These are phyloP conservation scores for Andrena hattorfiana DNA, from an alignment of 2,888 invertebrate genomes.

Conservation along the genomic window DNA sequence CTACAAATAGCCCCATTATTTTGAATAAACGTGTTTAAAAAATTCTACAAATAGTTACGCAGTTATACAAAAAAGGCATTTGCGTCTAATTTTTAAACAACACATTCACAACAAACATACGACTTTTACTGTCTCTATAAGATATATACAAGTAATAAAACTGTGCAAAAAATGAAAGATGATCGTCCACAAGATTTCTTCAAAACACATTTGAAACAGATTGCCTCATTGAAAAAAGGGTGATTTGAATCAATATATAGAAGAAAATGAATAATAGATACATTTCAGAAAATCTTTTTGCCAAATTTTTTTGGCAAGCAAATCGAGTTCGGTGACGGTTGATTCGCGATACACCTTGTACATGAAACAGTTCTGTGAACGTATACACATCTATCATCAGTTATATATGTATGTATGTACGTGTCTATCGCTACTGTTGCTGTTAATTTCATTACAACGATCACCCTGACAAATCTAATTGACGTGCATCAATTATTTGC, in stretches of 20 bases:
- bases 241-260: background rate
- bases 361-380: conserved; percentile 13
- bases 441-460: conserved; percentile 79
- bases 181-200: too few relatives aligned
- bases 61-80: background rate
- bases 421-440: conserved; percentile 62
- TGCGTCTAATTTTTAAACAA: background rate
- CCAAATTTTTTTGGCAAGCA: background rate
- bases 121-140: too few relatives aligned
- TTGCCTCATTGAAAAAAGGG: too few relatives aligned
- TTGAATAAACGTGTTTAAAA: background rate
- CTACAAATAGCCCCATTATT: background rate
- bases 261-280: background rate
- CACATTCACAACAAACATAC: too few relatives aligned
- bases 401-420: conserved; percentile 51
- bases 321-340: background rate
- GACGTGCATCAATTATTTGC: conserved; percentile 81
- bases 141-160: too few relatives aligned
- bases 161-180: too few relatives aligned
- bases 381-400: conserved; percentile 39
- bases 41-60: background rate
- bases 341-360: conserved; percentile 48
- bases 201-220: too few relatives aligned
- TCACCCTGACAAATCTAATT: conserved; percentile 82
- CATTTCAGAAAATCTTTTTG: background rate